These are phyloP conservation scores for Drosophila lacicola DNA, from an alignment of 2,888 invertebrate species.

Conservation along the genomic window DNA sequence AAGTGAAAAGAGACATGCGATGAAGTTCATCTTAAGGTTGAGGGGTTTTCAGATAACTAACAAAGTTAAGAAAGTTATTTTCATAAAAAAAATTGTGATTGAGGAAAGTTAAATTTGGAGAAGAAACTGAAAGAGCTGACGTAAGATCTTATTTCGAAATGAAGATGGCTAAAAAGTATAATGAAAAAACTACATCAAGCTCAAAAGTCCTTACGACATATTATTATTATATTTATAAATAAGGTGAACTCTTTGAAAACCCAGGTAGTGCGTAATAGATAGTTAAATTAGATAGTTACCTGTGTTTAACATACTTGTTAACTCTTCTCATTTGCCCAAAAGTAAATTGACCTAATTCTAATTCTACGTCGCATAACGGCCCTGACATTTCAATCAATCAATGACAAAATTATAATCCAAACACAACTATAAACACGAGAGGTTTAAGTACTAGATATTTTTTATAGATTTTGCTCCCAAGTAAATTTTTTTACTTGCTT, in stretches of 20 bases:
- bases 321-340: not conserved
- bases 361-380: conserved; percentile 35
- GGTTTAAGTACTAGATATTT: conserved; percentile 10
- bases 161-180: too few relatives aligned
- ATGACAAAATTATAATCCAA: conserved; percentile 26
- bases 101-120: conserved; percentile 3
- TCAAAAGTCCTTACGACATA: too few relatives aligned
- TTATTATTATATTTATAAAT: not conserved
- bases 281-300: not conserved
- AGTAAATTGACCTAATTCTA: conserved; percentile 60
- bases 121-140: not conserved
- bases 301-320: conserved; percentile 1
- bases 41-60: conserved; percentile 7
- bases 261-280: not conserved
- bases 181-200: too few relatives aligned
- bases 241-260: not conserved
- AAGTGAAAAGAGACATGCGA: conserved; percentile 41
- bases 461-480: conserved; percentile 50
- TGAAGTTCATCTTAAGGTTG: conserved; percentile 45
- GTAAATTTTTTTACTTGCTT: conserved; percentile 32
- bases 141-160: too few relatives aligned
- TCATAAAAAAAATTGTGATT: not conserved
- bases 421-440: conserved; percentile 10
- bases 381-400: conserved; percentile 74
- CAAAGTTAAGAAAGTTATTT: conserved; percentile 24